Base-by-base conservation (phyloP, 2,797 vertebrate genomes). In the Antrozous pallidus region DNA sequence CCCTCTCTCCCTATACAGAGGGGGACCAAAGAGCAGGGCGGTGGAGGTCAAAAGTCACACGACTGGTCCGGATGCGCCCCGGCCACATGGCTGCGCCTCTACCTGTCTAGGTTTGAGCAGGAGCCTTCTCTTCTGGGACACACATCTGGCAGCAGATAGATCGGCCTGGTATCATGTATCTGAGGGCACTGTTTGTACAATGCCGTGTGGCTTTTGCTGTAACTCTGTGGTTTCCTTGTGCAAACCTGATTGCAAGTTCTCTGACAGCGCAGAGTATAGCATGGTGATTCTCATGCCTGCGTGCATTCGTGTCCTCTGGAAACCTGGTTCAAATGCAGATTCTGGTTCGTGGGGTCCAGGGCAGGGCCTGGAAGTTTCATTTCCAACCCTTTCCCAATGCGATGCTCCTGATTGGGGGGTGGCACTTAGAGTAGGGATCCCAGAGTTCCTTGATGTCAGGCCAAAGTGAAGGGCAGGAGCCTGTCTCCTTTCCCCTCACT, bases 351-450 rank as follows among this genome's bases (percentile, higher is more conserved):
- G 2, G 4, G 51, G 54, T 8, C 24, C 4, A 13, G 54, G 26
- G 20, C 18, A 28, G 54, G 86, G 79, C 12, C 61, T 42, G 79
- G 63, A 80, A 33, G 24, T 5, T 63, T n/a, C 20, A 0, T 56
- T 77, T 56, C 63, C 54, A 33, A 22, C 36, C 24, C 5, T 36
- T n/a, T 54, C 38, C n/a, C 67, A 0, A 1, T 5, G 22, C 3
- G 6, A 5, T n/a, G 2, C 24, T 24, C 1, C 47, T 9, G 18
- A 14, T 8, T 1, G 3, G 1, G 47, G 33, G 10, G 4, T 4
- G 24, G 38, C 65, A 18, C 49, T 36, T 4, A 5, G 49, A n/a
- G 70, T 2, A 42, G 5, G 7, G 31, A 42, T 24, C 81, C 51
- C 58, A 1, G 5, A 16, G 67, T 45, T 51, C 42, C 20, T 13